Evolutionary conservation across 2,113 vertebrate genomes (phyloP).

Genomic region (Phalacrocorax brasilianus): DNA sequence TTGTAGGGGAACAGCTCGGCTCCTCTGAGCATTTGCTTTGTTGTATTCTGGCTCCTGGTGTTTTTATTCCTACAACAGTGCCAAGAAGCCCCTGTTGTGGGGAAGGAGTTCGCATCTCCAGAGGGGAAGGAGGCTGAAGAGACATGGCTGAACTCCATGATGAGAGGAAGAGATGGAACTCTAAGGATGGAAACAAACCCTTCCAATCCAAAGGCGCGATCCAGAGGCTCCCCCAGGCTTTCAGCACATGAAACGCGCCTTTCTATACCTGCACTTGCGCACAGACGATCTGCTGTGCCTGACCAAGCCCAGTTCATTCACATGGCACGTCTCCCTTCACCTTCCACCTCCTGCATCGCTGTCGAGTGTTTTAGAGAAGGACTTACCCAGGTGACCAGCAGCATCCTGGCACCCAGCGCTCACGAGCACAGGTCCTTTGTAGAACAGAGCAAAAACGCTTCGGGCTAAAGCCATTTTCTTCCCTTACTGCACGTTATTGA

Average conservation of each 20-base stretch:
- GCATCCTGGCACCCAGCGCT: neutral
- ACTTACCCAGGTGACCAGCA: fast-evolving
- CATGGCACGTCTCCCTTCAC: fast-evolving
- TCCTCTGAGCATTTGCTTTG: too few relatives aligned
- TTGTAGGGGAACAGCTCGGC: fast-evolving
- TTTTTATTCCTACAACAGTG: neutral
- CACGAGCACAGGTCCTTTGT: neutral
- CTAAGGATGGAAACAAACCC: neutral
- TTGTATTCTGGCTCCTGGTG: neutral
- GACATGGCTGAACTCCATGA: neutral
- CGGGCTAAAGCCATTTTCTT: fast-evolving
- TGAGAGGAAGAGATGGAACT: neutral
- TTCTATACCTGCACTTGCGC: fast-evolving
- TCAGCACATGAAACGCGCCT: fast-evolving
- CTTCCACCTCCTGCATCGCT: fast-evolving
- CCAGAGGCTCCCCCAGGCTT: neutral
- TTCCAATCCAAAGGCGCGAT: fast-evolving
- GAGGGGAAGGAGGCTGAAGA: neutral
- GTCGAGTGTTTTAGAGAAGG: fast-evolving
- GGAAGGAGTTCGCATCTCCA: neutral
- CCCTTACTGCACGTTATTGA: fast-evolving
- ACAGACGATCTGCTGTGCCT: neutral
- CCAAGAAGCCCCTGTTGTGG: fast-evolving
- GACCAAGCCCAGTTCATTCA: fast-evolving
- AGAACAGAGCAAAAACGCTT: neutral